A percentile compares a stretch with the other conserved stretches of the same genome.
Conservation (phyloP, 2,888 invertebrate genomes). For the Tyria jacobaeae region DNA sequence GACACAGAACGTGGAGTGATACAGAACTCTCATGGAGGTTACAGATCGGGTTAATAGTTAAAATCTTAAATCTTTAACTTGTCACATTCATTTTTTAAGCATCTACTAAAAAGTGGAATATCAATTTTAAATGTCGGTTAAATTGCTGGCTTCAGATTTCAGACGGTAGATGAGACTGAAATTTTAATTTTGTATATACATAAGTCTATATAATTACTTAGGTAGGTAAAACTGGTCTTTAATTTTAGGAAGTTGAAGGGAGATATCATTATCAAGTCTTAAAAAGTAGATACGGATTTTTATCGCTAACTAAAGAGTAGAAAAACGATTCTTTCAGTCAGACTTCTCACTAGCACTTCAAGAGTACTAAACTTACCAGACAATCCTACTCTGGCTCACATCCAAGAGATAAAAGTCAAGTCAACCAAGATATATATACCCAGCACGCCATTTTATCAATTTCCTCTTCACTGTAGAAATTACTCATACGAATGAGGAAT, state of each 20-base stretch:
- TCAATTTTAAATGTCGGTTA: neutral
- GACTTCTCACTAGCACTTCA: conserved; percentile 54
- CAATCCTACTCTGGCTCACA: conserved; percentile 62
- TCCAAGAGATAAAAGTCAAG: conserved; percentile 73
- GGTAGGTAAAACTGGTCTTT: neutral
- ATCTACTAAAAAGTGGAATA: neutral
- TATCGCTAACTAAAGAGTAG: conserved; percentile 20
- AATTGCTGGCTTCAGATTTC: neutral
- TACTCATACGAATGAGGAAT: conserved; percentile 30
- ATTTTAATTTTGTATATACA: neutral
- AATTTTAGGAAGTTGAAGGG: neutral
- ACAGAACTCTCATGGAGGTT: too few relatives aligned
- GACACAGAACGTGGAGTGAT: too few relatives aligned
- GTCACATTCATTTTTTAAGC: neutral
- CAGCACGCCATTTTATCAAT: conserved; percentile 51
- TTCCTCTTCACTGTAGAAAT: conserved; percentile 33
- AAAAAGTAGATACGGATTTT: neutral
- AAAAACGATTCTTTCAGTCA: conserved; percentile 51
- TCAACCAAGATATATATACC: conserved; percentile 52
- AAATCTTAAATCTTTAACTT: neutral
- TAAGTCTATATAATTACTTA: neutral
- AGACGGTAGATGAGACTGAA: neutral
- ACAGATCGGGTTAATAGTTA: too few relatives aligned
- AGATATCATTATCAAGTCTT: neutral
- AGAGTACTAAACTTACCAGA: conserved; percentile 61